Evolutionary conservation across 2,797 vertebrate genomes (phyloP).

Genomic region (Rhinichthys osculus): DNA sequence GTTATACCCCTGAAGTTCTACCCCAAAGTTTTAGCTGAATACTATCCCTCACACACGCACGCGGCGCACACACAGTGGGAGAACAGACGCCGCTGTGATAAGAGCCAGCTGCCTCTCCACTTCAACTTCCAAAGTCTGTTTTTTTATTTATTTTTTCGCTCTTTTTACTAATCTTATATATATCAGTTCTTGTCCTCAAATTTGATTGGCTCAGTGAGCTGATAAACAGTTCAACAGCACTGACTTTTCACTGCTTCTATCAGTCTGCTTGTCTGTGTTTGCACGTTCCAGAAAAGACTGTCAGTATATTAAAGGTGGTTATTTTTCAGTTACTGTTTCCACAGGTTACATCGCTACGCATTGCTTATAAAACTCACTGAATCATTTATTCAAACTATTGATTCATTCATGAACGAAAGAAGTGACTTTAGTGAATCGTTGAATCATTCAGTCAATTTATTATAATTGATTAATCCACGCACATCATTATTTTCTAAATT

Average conservation of each 20-base stretch:
- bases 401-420: background rate
- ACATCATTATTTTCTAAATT: background rate
- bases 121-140: slow-evolving; percentile 17
- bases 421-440: background rate
- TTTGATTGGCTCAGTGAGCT: background rate
- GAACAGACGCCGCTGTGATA: slow-evolving; percentile 67
- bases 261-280: background rate
- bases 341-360: background rate
- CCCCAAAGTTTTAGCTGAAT: slow-evolving; percentile 62
- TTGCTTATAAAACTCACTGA: slow-evolving; percentile 2
- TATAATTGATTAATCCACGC: background rate
- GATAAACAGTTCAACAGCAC: background rate
- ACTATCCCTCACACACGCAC: slow-evolving; percentile 45
- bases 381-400: background rate
- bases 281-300: background rate
- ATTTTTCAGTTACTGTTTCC: background rate
- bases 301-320: background rate
- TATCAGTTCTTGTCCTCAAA: background rate
- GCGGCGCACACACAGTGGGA: slow-evolving; percentile 50
- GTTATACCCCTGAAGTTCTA: slow-evolving; percentile 37
- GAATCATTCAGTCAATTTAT: background rate
- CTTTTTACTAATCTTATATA: slow-evolving; percentile 48
- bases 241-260: background rate
- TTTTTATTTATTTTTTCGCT: slow-evolving; percentile 42
- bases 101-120: slow-evolving; percentile 67